phyloP scores from a whole-genome alignment of 2,113 vertebrate species.

The Brachirus orientalis region DNA sequence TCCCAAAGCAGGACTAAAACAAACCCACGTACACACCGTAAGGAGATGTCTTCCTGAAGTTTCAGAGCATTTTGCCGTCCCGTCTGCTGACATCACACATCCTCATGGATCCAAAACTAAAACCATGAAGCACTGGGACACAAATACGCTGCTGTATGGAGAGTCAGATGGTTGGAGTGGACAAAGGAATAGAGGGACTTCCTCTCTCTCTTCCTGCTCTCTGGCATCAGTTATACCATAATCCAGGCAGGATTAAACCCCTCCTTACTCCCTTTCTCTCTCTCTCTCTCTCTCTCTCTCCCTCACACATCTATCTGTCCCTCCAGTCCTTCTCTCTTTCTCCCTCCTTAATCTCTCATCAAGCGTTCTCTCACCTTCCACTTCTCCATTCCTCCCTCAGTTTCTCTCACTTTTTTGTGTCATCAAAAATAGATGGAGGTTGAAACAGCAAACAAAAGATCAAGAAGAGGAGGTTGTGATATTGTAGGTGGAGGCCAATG shows the following conservation, averaged over 20 bases:
- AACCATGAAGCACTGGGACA: constrained; percentile 8
- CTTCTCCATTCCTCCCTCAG: neutral
- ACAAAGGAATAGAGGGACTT: constrained; percentile 48
- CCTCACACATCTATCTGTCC: neutral
- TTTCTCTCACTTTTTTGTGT: no score
- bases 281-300: constrained; percentile 19
- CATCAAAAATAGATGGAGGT: neutral
- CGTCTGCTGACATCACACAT: constrained; percentile 30
- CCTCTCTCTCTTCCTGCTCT: constrained; percentile 61
- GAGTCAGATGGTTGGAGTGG: constrained; percentile 29
- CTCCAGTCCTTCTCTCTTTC: neutral
- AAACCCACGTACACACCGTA: neutral
- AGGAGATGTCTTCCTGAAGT: neutral
- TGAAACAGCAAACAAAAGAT: constrained; percentile 47
- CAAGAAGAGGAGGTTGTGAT: constrained; percentile 54
- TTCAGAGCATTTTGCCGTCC: constrained; percentile 8
- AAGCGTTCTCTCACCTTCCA: constrained; percentile 1
- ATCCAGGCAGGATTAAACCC: constrained; percentile 81
- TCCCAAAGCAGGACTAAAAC: constrained; percentile 8
- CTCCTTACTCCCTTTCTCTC: constrained; percentile 67
- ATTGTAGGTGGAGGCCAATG: constrained; percentile 62
- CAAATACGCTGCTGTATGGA: constrained; percentile 2
- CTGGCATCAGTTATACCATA: constrained; percentile 72
- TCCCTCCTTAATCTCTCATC: neutral
- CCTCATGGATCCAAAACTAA: constrained; percentile 12